Base-by-base conservation (phyloP, 1,140 invertebrate species). In the Aethina tumida region DNA sequence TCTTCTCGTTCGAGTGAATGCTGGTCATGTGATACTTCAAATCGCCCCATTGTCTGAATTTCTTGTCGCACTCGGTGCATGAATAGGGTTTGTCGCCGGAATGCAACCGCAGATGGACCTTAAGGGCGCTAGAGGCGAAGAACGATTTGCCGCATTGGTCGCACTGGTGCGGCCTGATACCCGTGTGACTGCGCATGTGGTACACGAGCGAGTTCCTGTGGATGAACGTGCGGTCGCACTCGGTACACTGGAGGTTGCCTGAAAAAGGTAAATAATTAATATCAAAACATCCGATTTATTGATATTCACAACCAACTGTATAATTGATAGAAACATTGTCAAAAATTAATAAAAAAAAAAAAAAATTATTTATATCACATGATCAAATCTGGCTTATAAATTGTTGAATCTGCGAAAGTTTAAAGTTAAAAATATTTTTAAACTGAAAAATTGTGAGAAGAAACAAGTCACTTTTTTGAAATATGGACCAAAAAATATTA, bases 11-110 rank as follows among this genome's bases (percentile, higher is more conserved):
- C 7, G 84, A 86, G 59, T 95, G 90, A 35, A 89, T 71, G 2
- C 85, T 89, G 1, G 77, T 84, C 42, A 83, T 81, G 61, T 95
- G 91, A 50, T 92, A 85, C 46, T 90, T 91, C 12, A 95, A 66
- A 58, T 94, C 84, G 34, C 89, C 85, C 81, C 84, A 87, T 56
- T 88, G 85, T 1, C 85, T 71, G 54, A 88, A 91, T 50, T 76
- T 69, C 9, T 76, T 69, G 2, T 79, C 81, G 58, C 86, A 90
- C 32, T 74, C 71, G 8, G 81, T 73, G 55, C 85, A 89, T 53
- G 81, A 76, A 59, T 82, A 88, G 0, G 85, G 86, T 44, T 83
- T 83, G 21, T 81, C 78, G 10, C 79, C 84, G 25, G 75, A 81
- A 59, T 53, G 52, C n/a, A 53, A 37, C 12, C 49, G 35, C 9